A percentile compares a stretch with the other conserved stretches of the same genome.
phyloP scores from a whole-genome alignment of 2,797 vertebrate species.

The Eleutherodactylus coqui region DNA sequence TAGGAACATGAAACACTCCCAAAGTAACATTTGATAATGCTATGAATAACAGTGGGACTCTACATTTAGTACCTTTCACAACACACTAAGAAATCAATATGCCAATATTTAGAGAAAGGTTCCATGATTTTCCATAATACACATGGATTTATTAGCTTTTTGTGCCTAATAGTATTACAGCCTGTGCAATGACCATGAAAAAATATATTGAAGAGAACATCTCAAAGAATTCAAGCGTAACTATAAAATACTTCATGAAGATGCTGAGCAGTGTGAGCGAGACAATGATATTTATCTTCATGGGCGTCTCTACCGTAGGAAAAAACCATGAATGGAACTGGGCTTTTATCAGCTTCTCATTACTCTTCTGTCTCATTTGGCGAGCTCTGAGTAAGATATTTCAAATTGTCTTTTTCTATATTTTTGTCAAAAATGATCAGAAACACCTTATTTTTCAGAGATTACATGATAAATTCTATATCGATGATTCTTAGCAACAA shows the following conservation, averaged over 20 bases:
- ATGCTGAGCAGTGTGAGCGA: conserved; percentile 90
- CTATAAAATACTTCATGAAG: conserved; percentile 90
- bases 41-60: not conserved
- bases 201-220: conserved; percentile 92
- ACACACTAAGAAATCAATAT: conserved; percentile 34
- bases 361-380: conserved; percentile 90
- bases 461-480: too few relatives aligned
- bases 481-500: too few relatives aligned
- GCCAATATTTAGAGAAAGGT: not conserved
- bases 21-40: not conserved
- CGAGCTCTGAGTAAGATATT: conserved; percentile 85
- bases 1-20: not conserved
- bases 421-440: not conserved
- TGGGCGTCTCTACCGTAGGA: conserved; percentile 91
- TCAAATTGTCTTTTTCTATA: not conserved
- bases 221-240: conserved; percentile 89
- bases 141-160: conserved; percentile 7
- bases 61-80: not conserved
- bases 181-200: conserved; percentile 93
- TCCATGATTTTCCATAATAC: conserved; percentile 1
- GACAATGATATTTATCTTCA: conserved; percentile 92
- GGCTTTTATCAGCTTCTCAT: conserved; percentile 89
- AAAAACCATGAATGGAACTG: conserved; percentile 95
- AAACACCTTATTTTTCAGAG: too few relatives aligned
- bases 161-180: conserved; percentile 83